These are phyloP conservation scores for Dasypus novemcinctus DNA, from an alignment of 2,113 vertebrate species.

Conservation along the genomic window DNA sequence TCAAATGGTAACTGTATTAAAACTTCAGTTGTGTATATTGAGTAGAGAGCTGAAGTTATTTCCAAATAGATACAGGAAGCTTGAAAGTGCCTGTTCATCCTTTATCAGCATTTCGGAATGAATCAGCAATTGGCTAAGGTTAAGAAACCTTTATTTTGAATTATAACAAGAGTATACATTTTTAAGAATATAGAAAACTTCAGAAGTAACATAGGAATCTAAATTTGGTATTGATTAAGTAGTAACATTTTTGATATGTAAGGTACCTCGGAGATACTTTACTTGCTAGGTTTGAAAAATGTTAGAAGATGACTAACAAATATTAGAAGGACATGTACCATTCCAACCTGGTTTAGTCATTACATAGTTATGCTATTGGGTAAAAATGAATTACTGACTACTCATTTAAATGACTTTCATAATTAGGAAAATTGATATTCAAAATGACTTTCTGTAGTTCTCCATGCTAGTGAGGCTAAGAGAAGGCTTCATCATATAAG, in stretches of 20 bases:
- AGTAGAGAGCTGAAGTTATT: constrained; percentile 36
- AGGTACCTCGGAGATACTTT: neutral
- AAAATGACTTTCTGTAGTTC: neutral
- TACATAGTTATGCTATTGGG: neutral
- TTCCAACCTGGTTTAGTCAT: neutral
- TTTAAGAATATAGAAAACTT: constrained; percentile 2
- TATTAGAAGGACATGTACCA: neutral
- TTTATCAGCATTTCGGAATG: constrained; percentile 45
- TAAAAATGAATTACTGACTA: neutral
- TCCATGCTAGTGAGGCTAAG: neutral
- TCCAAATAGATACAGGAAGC: constrained; percentile 29
- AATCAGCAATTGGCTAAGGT: constrained; percentile 43
- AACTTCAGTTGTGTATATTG: neutral
- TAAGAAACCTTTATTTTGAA: neutral
- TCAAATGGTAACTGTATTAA: neutral
- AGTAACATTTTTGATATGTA: neutral
- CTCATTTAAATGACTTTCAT: neutral
- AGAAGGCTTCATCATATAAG: neutral
- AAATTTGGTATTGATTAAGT: neutral
- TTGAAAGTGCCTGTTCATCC: constrained; percentile 36
- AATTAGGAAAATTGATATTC: neutral
- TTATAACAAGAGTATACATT: neutral
- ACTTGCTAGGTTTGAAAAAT: neutral
- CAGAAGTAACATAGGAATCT: neutral
- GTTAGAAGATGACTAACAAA: neutral